Conservation (phyloP, 2,797 vertebrate species). For the Psittacula derbiana region DNA sequence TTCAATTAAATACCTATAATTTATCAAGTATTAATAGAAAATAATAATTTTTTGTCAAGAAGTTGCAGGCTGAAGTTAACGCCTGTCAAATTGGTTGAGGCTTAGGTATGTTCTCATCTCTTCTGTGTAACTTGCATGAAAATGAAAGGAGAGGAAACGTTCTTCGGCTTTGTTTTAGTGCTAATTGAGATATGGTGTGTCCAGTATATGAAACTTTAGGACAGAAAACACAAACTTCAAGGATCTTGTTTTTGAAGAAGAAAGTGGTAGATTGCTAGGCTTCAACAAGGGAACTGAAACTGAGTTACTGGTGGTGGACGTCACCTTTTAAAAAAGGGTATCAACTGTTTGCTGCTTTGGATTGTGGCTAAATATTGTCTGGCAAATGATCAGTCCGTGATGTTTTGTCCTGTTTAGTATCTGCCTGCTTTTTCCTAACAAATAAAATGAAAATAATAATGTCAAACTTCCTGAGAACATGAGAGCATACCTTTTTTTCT, state of each 20-base stretch:
- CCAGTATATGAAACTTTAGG: not conserved
- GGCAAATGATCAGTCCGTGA: not conserved
- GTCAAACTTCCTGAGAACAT: not conserved
- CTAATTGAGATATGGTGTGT: not conserved
- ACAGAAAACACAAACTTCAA: not conserved
- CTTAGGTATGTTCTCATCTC: not conserved
- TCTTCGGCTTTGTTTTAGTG: not conserved
- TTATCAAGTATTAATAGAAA: not conserved
- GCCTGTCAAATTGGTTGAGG: not conserved
- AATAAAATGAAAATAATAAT: not conserved
- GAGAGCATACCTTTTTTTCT: not conserved
- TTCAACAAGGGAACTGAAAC: not conserved
- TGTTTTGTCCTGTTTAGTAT: not conserved
- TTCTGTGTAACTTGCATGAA: not conserved
- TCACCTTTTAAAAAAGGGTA: not conserved
- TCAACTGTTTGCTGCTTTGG: not conserved
- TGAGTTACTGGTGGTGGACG: not conserved
- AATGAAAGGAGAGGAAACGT: not conserved
- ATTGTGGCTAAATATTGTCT: not conserved
- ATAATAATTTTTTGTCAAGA: not conserved
- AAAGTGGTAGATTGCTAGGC: not conserved
- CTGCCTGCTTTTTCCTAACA: not conserved
- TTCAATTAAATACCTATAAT: not conserved
- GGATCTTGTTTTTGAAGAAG: not conserved
- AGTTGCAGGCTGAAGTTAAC: not conserved